phyloP scores from a whole-genome alignment of 2,888 invertebrate genomes.

The Stenodera caucasica region DNA sequence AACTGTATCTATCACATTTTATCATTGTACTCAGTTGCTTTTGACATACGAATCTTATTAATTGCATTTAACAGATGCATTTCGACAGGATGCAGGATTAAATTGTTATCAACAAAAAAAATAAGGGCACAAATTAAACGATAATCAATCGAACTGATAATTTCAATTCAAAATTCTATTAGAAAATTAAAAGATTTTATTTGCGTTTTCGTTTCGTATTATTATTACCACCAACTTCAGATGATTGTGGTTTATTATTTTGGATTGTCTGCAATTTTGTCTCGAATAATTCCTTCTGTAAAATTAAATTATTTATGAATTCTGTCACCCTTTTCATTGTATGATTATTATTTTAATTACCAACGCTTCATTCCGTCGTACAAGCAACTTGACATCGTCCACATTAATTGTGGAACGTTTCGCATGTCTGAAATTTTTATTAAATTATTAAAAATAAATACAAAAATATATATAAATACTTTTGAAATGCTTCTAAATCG shows the following conservation, averaged over 20 bases:
- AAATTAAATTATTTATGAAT: conserved; percentile 17
- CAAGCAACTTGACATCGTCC: conserved; percentile 68
- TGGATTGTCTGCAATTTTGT: conserved; percentile 31
- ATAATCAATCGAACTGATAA: background rate
- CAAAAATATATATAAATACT: conserved; percentile 55
- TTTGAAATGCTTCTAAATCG: conserved; percentile 69
- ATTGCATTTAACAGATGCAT: conserved; percentile 2
- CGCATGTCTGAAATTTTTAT: conserved; percentile 61
- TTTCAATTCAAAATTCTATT: background rate
- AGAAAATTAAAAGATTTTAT: too few species aligned
- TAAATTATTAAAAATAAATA: conserved; percentile 6
- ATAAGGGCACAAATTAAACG: background rate
- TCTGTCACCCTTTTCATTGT: background rate
- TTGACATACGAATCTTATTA: conserved; percentile 8
- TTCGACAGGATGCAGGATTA: background rate
- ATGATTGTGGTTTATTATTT: conserved; percentile 28
- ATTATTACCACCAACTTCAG: conserved; percentile 18
- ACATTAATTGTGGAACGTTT: conserved; percentile 63
- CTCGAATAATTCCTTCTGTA: conserved; percentile 41
- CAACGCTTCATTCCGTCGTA: conserved; percentile 63
- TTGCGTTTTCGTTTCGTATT: conserved; percentile 9
- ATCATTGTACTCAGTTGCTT: conserved; percentile 8
- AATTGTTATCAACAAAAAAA: background rate
- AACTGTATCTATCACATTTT: conserved; percentile 10
- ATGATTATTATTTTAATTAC: conserved; percentile 52